Evolutionary conservation across 2,113 vertebrate species (phyloP).

Genomic region (Beaufortia kweichowensis): DNA sequence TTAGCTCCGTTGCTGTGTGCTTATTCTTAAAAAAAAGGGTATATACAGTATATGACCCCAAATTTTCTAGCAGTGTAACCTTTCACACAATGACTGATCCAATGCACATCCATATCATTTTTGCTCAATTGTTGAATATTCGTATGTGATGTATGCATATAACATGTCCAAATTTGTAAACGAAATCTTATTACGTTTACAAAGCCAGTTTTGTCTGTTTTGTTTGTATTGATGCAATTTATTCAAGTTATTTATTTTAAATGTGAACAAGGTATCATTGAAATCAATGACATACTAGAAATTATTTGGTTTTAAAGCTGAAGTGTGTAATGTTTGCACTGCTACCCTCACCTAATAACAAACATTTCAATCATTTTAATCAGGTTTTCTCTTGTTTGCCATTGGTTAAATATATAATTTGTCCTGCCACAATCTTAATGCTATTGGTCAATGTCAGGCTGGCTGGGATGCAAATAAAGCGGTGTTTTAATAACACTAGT

Average conservation of each 20-base stretch:
- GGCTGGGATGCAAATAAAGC: too few relatives aligned
- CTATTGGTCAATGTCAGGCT: too few relatives aligned
- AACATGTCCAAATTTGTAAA: background rate
- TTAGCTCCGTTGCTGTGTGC: background rate
- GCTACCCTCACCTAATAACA: too few relatives aligned
- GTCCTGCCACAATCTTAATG: too few relatives aligned
- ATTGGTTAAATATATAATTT: too few relatives aligned
- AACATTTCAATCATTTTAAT: too few relatives aligned
- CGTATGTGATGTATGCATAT: background rate
- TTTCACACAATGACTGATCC: background rate
- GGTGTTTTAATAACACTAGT: too few relatives aligned
- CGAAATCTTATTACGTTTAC: slow-evolving; percentile 5
- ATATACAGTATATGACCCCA: background rate
- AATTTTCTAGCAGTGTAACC: background rate
- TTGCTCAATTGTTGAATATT: slow-evolving; percentile 27
- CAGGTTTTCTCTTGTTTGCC: too few relatives aligned
- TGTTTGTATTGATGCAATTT: slow-evolving; percentile 19
- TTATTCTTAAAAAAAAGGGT: background rate
- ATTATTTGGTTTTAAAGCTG: too few relatives aligned
- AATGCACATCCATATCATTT: background rate
- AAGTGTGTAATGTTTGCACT: too few relatives aligned
- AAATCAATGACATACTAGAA: background rate
- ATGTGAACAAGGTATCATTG: background rate
- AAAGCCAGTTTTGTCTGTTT: background rate
- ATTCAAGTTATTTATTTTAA: background rate